Conservation (phyloP, 1,140 invertebrate species). For the Drosophila mojavensis region DNA sequence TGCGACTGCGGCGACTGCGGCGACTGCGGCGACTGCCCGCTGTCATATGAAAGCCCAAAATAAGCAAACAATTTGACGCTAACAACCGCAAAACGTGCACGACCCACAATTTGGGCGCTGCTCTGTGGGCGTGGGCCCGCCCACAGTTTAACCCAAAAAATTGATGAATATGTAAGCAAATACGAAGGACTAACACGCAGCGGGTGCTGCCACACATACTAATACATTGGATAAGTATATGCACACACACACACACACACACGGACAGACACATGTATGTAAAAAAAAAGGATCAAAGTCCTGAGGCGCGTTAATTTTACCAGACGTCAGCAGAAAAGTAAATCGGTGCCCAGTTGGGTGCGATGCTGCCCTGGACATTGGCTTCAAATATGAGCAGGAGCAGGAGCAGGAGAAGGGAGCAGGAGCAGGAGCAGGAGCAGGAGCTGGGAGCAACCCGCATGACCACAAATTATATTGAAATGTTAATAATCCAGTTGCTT, state of each 20-base stretch:
- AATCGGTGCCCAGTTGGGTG: conserved; percentile 45
- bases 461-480: conserved; percentile 81
- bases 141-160: conserved; percentile 79
- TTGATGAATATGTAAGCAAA: conserved; percentile 83
- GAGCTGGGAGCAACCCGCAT: no score
- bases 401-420: conserved; percentile 5
- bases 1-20: conserved; percentile 65
- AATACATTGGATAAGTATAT: conserved; percentile 6
- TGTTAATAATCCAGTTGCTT: conserved; percentile 82
- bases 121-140: conserved; percentile 21
- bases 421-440: neutral
- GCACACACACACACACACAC: conserved; percentile 1
- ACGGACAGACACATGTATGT: neutral
- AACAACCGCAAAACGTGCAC: conserved; percentile 75
- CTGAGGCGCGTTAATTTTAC: conserved; percentile 78
- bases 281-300: conserved; percentile 76
- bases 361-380: neutral
- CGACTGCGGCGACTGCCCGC: conserved; percentile 69
- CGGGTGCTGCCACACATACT: conserved; percentile 53
- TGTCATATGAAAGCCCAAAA: conserved; percentile 75
- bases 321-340: conserved; percentile 74
- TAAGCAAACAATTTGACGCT: conserved; percentile 81
- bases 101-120: neutral
- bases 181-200: conserved; percentile 64
- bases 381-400: conserved; percentile 40